These are phyloP conservation scores for Echeneis naucrates DNA, from an alignment of 2,797 vertebrate species.

Conservation along the genomic window DNA sequence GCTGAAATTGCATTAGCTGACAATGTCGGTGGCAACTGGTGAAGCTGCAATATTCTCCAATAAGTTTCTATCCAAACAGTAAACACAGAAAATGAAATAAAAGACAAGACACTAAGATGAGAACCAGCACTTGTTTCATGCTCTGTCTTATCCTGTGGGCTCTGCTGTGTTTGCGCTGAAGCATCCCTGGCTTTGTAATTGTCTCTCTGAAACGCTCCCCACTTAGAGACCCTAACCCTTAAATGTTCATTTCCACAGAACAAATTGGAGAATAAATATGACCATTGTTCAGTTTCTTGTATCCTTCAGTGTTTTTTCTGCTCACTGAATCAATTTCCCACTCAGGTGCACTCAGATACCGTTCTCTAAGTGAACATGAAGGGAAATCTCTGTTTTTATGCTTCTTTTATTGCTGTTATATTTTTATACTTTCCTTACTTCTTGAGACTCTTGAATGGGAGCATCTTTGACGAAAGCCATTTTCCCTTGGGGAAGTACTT, in stretches of 20 bases:
- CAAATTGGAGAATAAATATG: not conserved
- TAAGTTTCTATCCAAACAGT: not conserved
- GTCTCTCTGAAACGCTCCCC: conserved; percentile 3
- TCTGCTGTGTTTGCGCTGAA: conserved; percentile 10
- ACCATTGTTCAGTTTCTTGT: not conserved
- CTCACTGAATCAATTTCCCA: conserved; percentile 8
- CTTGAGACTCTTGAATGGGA: too few relatives aligned
- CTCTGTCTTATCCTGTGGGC: not conserved
- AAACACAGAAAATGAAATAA: too few relatives aligned
- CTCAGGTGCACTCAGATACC: conserved; percentile 9
- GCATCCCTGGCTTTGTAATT: conserved; percentile 9
- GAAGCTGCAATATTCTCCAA: not conserved
- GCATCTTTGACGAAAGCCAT: too few relatives aligned
- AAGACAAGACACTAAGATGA: not conserved
- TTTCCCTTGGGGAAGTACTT: too few relatives aligned
- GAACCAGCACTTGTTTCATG: not conserved
- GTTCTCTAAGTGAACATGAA: conserved; percentile 1
- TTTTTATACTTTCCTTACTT: too few relatives aligned
- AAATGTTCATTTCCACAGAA: conserved; percentile 8
- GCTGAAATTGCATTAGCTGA: not conserved
- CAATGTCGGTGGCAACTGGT: not conserved
- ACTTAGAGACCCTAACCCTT: too few relatives aligned
- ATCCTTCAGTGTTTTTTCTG: not conserved
- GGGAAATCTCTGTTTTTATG: not conserved
- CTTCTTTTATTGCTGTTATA: conserved; percentile 3